Evolutionary conservation across 1,140 invertebrate species (phyloP).

Genomic region (Dryas iulia): DNA sequence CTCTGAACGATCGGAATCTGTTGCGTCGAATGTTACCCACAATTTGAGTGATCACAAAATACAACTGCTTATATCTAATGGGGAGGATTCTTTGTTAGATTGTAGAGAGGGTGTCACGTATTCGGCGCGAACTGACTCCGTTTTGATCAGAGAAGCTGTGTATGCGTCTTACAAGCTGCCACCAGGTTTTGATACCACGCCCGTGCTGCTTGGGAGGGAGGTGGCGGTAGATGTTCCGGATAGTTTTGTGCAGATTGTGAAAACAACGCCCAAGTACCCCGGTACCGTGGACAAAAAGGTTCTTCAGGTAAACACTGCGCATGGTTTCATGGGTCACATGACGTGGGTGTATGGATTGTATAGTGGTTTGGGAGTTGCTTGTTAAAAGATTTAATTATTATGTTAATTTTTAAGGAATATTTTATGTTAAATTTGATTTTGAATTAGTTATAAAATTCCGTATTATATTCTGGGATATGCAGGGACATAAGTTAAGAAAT

Average conservation of each 20-base stretch:
- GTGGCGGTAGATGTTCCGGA: constrained; percentile 89
- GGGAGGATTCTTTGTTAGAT: constrained; percentile 74
- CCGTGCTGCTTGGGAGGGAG: constrained; percentile 82
- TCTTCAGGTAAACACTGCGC: constrained; percentile 74
- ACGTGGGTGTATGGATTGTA: constrained; percentile 18
- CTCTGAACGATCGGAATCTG: constrained; percentile 60
- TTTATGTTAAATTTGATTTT: background rate
- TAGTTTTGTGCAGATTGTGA: constrained; percentile 87
- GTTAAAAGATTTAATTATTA: background rate
- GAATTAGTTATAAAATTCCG: too few species aligned
- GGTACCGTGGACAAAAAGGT: constrained; percentile 79
- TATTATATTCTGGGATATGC: too few species aligned
- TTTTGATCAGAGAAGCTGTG: constrained; percentile 69
- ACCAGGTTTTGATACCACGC: constrained; percentile 73
- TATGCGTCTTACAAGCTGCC: constrained; percentile 73
- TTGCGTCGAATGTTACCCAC: constrained; percentile 56
- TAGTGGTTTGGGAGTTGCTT: constrained; percentile 9
- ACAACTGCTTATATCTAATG: constrained; percentile 74
- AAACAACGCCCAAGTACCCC: constrained; percentile 88
- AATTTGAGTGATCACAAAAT: constrained; percentile 71
- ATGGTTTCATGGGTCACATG: constrained; percentile 43
- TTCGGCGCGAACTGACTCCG: constrained; percentile 72
- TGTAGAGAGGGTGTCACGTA: constrained; percentile 73
- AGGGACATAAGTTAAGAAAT: too few species aligned
- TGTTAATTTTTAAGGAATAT: background rate